These are phyloP conservation scores for Drosophila gaucha DNA, from an alignment of 2,888 invertebrate species.

Conservation along the genomic window DNA sequence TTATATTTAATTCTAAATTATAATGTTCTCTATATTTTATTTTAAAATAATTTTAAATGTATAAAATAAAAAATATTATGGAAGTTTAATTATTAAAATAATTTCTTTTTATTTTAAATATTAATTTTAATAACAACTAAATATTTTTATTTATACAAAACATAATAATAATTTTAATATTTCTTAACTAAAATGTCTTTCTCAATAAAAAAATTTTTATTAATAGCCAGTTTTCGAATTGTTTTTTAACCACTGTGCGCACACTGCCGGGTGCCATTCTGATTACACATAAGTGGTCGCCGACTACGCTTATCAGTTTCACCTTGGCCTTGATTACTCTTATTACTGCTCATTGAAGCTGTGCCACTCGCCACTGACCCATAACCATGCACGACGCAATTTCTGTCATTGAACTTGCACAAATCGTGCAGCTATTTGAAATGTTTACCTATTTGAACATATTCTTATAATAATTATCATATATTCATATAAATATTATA, in stretches of 20 bases:
- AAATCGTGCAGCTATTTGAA: constrained; percentile 13
- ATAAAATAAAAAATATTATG: too few relatives aligned
- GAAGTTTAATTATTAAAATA: too few relatives aligned
- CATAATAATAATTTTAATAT: too few relatives aligned
- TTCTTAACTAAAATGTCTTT: too few relatives aligned
- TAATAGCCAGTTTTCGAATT: neutral
- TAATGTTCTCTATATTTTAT: too few relatives aligned
- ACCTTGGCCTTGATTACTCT: constrained; percentile 80
- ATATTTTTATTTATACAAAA: too few relatives aligned
- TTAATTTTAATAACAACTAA: too few relatives aligned
- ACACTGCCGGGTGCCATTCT: constrained; percentile 57
- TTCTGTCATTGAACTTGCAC: constrained; percentile 75
- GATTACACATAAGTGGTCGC: constrained; percentile 61
- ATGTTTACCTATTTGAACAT: neutral
- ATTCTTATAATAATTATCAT: neutral
- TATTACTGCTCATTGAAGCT: constrained; percentile 59
- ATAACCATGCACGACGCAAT: constrained; percentile 53
- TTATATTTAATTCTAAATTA: too few relatives aligned
- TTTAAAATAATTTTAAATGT: too few relatives aligned
- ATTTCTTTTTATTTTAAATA: too few relatives aligned
- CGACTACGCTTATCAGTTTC: constrained; percentile 66
- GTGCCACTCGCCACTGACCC: constrained; percentile 54
- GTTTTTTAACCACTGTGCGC: constrained; percentile 41
- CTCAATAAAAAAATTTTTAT: neutral
- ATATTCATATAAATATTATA: constrained; percentile 1